Percentiles rank a stretch among this genome's conserved stretches.
phyloP scores from a whole-genome alignment of 2,113 vertebrate species.

The Turdus rufiventris region DNA sequence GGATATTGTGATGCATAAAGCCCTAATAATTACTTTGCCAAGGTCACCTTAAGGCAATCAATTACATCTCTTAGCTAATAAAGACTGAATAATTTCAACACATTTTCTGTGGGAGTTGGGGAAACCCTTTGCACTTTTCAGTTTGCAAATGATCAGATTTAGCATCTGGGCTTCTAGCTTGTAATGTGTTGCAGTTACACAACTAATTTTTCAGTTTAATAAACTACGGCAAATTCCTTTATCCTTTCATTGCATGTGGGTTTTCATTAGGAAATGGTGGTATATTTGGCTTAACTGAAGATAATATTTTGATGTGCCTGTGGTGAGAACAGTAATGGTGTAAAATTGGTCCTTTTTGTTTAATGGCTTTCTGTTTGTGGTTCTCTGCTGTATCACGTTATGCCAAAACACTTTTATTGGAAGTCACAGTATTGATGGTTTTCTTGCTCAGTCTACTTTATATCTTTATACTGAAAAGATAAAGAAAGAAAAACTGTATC shows the following conservation, averaged over 20 bases:
- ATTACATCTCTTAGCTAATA: neutral
- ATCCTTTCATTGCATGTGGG: neutral
- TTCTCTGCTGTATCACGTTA: neutral
- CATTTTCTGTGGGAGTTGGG: neutral
- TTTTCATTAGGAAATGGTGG: neutral
- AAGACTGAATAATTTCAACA: neutral
- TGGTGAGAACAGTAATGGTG: neutral
- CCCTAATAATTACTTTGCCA: neutral
- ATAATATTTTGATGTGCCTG: neutral
- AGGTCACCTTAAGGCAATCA: neutral
- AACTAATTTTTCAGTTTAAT: neutral
- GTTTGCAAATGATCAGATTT: neutral
- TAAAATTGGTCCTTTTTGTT: neutral
- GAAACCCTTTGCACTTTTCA: neutral
- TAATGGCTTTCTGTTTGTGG: neutral
- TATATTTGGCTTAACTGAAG: neutral
- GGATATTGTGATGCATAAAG: neutral
- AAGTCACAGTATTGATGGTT: neutral
- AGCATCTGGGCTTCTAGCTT: neutral
- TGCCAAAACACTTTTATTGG: neutral
- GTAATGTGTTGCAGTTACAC: neutral
- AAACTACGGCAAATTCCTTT: neutral
- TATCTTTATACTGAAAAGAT: neutral
- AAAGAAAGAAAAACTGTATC: neutral
- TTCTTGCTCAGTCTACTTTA: neutral